Evolutionary conservation across 2,113 vertebrate species (phyloP).

Genomic region (Vanacampus margaritifer): DNA sequence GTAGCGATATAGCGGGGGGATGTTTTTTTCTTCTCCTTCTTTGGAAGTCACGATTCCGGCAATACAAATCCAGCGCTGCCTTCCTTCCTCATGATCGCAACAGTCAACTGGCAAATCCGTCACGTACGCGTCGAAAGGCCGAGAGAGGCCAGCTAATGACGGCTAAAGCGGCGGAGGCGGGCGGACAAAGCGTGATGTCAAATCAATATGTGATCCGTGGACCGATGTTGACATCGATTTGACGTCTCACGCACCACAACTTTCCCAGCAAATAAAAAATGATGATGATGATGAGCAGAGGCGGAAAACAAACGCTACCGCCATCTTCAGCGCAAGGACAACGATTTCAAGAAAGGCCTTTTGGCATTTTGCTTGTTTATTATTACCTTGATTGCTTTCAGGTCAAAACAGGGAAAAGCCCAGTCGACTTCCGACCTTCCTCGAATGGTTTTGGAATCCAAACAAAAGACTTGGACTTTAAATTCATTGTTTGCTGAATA

Average conservation of each 20-base stretch:
- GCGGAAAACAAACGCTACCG: constrained; percentile 26
- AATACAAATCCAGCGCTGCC: not conserved
- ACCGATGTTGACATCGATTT: constrained; percentile 57
- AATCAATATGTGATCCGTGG: constrained; percentile 72
- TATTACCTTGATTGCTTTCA: too few species aligned
- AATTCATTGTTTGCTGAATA: too few species aligned
- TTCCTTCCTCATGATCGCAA: not conserved
- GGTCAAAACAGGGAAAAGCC: too few species aligned
- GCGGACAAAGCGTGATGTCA: constrained; percentile 51
- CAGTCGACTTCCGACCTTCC: too few species aligned
- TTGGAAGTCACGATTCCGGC: constrained; percentile 40
- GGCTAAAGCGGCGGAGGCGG: constrained; percentile 52
- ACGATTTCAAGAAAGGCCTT: too few species aligned
- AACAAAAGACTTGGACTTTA: too few species aligned
- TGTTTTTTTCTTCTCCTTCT: too few species aligned
- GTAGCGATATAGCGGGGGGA: too few species aligned
- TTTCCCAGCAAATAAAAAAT: constrained; percentile 40
- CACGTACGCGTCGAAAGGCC: constrained; percentile 13
- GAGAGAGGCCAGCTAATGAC: constrained; percentile 46
- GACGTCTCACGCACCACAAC: constrained; percentile 25
- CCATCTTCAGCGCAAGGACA: constrained; percentile 56
- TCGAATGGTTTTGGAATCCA: too few species aligned
- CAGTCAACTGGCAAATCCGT: constrained; percentile 26
- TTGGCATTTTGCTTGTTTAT: too few species aligned
- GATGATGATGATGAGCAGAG: constrained; percentile 19